These are phyloP conservation scores for Urocolius indicus DNA, from an alignment of 2,113 vertebrate species.

Conservation along the genomic window DNA sequence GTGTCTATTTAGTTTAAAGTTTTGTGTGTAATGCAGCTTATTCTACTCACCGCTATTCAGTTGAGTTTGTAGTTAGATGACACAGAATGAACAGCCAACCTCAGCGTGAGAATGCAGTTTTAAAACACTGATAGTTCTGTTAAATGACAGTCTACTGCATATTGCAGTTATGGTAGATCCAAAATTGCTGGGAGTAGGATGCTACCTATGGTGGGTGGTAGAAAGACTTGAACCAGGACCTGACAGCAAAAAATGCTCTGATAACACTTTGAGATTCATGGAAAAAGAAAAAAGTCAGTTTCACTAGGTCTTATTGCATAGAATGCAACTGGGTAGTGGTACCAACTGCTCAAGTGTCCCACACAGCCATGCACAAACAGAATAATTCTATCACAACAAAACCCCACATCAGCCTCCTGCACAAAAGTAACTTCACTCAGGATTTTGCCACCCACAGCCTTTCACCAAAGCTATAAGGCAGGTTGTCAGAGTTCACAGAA, in stretches of 20 bases:
- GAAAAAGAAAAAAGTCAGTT: not conserved
- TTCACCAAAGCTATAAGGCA: not conserved
- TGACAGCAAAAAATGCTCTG: not conserved
- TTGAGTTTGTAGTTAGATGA: not conserved
- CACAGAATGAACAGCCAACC: not conserved
- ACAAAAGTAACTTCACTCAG: not conserved
- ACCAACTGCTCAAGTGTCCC: not conserved
- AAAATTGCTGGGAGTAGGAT: not conserved
- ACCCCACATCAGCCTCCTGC: not conserved
- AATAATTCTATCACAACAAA: not conserved
- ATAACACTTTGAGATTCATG: not conserved
- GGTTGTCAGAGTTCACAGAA: not conserved
- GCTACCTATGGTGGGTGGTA: not conserved
- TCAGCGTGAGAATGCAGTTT: not conserved
- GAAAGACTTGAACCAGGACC: not conserved
- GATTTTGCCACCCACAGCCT: not conserved
- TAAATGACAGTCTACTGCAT: not conserved
- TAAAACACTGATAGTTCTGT: not conserved
- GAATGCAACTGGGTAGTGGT: not conserved
- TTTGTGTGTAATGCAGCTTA: not conserved
- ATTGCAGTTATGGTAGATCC: not conserved
- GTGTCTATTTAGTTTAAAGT: not conserved
- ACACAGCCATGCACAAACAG: fast-evolving
- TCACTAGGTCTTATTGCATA: not conserved
- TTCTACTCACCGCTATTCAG: not conserved